Conservation (phyloP, 2,113 vertebrate genomes). For the Bostrychus sinensis region DNA sequence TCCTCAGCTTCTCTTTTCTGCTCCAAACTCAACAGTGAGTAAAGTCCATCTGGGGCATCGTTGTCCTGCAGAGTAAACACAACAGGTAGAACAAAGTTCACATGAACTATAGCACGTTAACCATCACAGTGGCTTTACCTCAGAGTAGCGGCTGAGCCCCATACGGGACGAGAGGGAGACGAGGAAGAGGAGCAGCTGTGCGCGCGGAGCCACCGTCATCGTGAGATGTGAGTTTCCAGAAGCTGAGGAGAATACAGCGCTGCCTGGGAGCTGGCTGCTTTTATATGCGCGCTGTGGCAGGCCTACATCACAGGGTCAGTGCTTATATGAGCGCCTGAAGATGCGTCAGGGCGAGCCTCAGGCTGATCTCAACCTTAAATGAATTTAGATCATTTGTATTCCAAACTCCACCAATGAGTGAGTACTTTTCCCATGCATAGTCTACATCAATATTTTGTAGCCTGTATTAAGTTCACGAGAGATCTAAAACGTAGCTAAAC, state of each 20-base stretch:
- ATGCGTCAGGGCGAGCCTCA: neutral
- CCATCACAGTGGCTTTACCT: constrained; percentile 45
- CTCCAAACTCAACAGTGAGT: constrained; percentile 66
- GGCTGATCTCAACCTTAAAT: neutral
- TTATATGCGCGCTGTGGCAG: constrained; percentile 64
- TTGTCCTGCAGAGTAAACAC: constrained; percentile 54
- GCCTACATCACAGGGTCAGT: constrained; percentile 43
- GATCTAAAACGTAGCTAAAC: too few species aligned
- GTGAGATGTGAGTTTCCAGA: constrained; percentile 36
- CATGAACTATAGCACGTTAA: neutral
- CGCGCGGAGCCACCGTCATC: constrained; percentile 60
- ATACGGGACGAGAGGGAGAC: constrained; percentile 58
- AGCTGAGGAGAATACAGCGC: constrained; percentile 43
- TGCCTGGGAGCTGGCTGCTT: constrained; percentile 48
- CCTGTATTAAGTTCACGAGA: too few species aligned
- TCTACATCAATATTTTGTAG: too few species aligned
- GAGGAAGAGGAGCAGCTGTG: constrained; percentile 65
- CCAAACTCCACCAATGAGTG: neutral
- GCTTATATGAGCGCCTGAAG: neutral
- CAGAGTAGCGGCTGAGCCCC: constrained; percentile 62
- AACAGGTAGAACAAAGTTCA: constrained; percentile 25
- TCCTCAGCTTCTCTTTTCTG: constrained; percentile 72
- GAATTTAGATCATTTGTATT: neutral
- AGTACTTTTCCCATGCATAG: neutral
- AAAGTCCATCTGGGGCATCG: constrained; percentile 62